phyloP scores from a whole-genome alignment of 2,113 vertebrate genomes.

The Plotosus lineatus region DNA sequence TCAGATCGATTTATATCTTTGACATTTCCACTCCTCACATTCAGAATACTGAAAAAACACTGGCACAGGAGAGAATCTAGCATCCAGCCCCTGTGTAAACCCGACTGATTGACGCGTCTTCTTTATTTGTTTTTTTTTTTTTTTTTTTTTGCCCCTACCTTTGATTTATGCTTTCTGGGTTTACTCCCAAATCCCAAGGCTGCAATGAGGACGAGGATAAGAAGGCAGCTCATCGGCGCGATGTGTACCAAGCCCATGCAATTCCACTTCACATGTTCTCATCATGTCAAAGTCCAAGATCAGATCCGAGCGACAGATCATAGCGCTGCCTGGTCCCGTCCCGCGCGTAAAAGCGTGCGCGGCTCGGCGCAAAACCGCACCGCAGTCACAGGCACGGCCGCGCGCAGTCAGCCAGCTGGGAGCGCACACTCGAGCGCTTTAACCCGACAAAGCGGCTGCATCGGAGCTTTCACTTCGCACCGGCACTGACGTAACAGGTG shows the following conservation, averaged over 20 bases:
- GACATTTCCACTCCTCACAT: not conserved
- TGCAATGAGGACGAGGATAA: constrained; percentile 30
- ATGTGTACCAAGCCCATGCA: constrained; percentile 28
- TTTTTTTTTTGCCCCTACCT: constrained; percentile 26
- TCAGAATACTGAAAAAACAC: not conserved
- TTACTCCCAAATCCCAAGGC: constrained; percentile 36
- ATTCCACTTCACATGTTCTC: constrained; percentile 46
- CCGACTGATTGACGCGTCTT: no score
- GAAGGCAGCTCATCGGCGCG: constrained; percentile 47
- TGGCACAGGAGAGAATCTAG: not conserved
- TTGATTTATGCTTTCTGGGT: constrained; percentile 22
- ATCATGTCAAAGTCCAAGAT: constrained; percentile 21
- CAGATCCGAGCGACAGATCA: not conserved
- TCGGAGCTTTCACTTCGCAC: not conserved
- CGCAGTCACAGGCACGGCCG: not conserved
- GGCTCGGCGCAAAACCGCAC: not conserved
- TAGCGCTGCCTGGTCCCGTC: not conserved
- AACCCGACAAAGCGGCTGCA: not conserved
- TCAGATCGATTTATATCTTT: not conserved
- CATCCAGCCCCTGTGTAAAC: no score
- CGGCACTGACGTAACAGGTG: no score
- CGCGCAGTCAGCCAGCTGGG: no score
- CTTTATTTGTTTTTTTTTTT: not conserved
- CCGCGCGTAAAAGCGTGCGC: not conserved
- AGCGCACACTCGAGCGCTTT: not conserved